phyloP scores from a whole-genome alignment of 2,113 vertebrate genomes.

The Neomonachus schauinslandi region DNA sequence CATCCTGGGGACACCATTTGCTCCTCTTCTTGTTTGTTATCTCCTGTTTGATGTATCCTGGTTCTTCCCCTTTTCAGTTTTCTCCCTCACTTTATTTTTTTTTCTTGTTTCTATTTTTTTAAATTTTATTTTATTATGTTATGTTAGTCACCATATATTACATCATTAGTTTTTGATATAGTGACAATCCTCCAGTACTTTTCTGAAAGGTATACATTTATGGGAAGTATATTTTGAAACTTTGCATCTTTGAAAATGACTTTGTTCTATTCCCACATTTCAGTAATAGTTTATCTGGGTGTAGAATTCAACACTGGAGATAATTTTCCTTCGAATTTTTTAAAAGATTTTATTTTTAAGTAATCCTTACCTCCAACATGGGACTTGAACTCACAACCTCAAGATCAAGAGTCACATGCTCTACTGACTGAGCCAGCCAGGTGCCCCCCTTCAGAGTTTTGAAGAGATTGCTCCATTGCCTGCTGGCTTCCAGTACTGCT shows the following conservation, averaged over 20 bases:
- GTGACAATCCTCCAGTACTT: background rate
- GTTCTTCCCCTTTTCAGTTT: background rate
- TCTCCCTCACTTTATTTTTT: background rate
- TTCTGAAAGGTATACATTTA: background rate
- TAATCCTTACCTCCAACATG: background rate
- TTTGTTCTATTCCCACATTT: background rate
- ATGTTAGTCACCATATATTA: too few relatives aligned
- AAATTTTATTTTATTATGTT: too few relatives aligned
- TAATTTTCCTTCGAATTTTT: background rate
- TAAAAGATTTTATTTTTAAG: background rate
- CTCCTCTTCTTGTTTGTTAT: background rate
- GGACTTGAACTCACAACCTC: background rate
- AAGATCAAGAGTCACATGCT: background rate
- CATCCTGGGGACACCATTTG: too few relatives aligned
- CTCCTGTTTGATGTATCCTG: background rate
- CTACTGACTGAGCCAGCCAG: background rate
- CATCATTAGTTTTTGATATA: background rate
- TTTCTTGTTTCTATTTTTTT: too few relatives aligned
- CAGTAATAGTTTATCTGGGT: background rate
- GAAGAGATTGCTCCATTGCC: background rate
- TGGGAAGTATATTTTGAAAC: background rate
- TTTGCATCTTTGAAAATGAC: background rate
- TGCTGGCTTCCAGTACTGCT: background rate
- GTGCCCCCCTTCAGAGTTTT: background rate
- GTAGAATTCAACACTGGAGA: background rate